phyloP scores from a whole-genome alignment of 2,888 invertebrate genomes.

The Melieria omissa region DNA sequence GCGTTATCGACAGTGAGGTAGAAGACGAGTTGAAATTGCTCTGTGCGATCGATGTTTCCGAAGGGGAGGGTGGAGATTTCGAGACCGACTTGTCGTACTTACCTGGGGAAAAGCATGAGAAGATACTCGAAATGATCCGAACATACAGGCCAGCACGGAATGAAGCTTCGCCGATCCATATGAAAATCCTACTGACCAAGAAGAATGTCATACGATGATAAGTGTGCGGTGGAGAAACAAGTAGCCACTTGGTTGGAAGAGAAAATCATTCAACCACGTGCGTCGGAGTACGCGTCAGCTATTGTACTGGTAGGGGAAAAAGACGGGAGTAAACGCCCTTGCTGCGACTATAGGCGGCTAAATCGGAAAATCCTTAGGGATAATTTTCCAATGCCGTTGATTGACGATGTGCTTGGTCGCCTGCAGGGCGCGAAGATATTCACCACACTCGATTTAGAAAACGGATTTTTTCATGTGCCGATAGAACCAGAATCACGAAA shows the following conservation, averaged over 20 bases:
- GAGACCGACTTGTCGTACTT: too few relatives aligned
- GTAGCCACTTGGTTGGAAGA: conserved; percentile 52
- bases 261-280: conserved; percentile 52
- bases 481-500: conserved; percentile 44
- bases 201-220: conserved; percentile 32
- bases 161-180: too few relatives aligned
- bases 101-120: too few relatives aligned
- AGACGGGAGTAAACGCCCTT: conserved; percentile 39
- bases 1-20: too few relatives aligned
- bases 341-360: conserved; percentile 37
- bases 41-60: too few relatives aligned
- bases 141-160: too few relatives aligned
- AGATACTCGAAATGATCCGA: too few relatives aligned
- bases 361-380: too few relatives aligned
- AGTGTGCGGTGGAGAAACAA: conserved; percentile 46
- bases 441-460: too few relatives aligned
- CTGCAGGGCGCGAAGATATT: too few relatives aligned
- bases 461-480: conserved; percentile 47
- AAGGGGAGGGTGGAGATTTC: too few relatives aligned
- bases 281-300: conserved; percentile 53
- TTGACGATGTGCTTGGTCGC: neutral
- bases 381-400: conserved; percentile 4
- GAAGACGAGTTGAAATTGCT: too few relatives aligned
- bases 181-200: conserved; percentile 1
- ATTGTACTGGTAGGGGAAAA: conserved; percentile 40